Evolutionary conservation across 2,888 invertebrate genomes (phyloP).

Genomic region (Troilus luridus): DNA sequence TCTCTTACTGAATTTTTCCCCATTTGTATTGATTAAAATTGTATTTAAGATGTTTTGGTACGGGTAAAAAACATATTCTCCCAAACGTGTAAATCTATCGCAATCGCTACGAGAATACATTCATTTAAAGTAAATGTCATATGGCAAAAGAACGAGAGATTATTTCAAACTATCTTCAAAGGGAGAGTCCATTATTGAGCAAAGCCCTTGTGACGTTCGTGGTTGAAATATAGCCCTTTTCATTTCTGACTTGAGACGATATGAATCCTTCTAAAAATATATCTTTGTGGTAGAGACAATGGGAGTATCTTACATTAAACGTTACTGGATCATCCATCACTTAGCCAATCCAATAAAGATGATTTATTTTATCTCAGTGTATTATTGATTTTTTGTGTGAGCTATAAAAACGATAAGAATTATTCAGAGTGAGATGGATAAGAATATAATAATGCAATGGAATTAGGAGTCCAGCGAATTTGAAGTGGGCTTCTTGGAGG

Average conservation of each 20-base stretch:
- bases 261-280: constrained; percentile 21
- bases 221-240: constrained; percentile 6
- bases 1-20: too few relatives aligned
- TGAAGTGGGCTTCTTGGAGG: background rate
- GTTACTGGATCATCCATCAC: background rate
- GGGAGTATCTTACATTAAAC: constrained; percentile 14
- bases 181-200: background rate
- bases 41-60: too few relatives aligned
- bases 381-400: background rate
- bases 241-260: constrained; percentile 14
- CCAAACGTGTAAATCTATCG: too few relatives aligned
- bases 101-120: background rate
- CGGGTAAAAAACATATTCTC: too few relatives aligned
- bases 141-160: background rate
- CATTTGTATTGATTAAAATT: too few relatives aligned
- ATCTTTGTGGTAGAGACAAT: constrained; percentile 17
- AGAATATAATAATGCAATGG: background rate
- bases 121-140: background rate
- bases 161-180: background rate
- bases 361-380: background rate
- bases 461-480: too few relatives aligned
- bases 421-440: background rate
- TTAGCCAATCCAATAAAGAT: constrained; percentile 8
- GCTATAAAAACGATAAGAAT: background rate
- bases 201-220: background rate